Evolutionary conservation across 2,113 vertebrate genomes (phyloP).

Genomic region (Eupsittula cactorum): DNA sequence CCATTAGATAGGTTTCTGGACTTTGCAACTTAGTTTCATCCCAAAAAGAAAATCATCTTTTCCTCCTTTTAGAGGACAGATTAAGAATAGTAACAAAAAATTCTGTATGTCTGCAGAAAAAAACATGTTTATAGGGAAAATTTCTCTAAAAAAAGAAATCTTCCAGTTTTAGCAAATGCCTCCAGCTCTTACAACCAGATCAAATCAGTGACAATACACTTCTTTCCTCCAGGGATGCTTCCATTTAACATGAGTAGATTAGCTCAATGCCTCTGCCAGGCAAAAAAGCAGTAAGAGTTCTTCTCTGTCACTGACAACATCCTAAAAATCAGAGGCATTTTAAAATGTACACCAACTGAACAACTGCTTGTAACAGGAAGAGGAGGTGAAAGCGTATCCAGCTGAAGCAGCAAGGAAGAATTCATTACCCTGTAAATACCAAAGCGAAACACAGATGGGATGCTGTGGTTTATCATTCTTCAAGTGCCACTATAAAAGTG

Average conservation of each 20-base stretch:
- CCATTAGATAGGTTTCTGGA: background rate
- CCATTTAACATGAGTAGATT: background rate
- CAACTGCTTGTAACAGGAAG: slow-evolving; percentile 4
- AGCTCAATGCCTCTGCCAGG: background rate
- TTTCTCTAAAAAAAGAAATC: background rate
- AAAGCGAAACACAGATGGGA: background rate
- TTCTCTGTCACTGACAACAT: background rate
- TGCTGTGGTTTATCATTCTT: background rate
- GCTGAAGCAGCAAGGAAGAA: background rate
- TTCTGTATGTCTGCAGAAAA: background rate
- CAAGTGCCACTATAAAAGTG: background rate
- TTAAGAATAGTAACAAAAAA: background rate
- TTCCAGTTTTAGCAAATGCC: background rate
- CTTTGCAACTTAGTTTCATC: background rate
- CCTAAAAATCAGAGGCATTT: background rate
- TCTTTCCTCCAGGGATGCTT: background rate
- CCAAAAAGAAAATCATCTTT: background rate
- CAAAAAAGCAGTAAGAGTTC: background rate
- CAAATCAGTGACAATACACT: background rate
- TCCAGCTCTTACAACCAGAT: background rate
- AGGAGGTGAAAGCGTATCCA: slow-evolving; percentile 5
- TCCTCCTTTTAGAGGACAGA: background rate
- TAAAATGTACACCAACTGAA: background rate
- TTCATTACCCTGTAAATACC: background rate
- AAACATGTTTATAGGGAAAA: background rate